Evolutionary conservation across 2,797 vertebrate genomes (phyloP), one percentile per base, ranked within the genome.

Genomic region (Amphiprion clarkii): DNA sequence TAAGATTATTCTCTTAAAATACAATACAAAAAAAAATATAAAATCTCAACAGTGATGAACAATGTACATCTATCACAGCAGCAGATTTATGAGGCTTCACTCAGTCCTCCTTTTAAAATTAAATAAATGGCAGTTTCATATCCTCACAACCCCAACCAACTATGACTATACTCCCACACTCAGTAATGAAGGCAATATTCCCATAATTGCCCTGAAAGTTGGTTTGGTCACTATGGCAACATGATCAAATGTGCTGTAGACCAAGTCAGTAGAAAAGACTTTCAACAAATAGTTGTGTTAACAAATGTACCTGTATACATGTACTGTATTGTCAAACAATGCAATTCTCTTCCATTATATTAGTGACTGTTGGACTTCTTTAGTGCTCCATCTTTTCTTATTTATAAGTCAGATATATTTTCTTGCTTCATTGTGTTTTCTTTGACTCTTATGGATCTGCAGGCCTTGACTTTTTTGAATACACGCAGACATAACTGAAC

Each of bases 151-250:
- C 53, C 52, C 55, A 56, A 69, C 67, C 72, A 57, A 74, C 67
- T 60, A 46, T 19, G 57, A 79, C 74, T 65, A 5, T 3, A 66
- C 78, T 74, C 77, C 78, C 73, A 81, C 83, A 62, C 70, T 53
- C 66, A 19, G 66, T 81, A 74, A 82, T 76, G 58, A 88, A 82
- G 60, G 58, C 76, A 76, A 78, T 70, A 59, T 62, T 77, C 55
- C 51, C 67, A 42, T 87, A 78, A 88, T 69, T 74, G 60, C 73
- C 54, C 39, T 25, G 54, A 46, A 82, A 65, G 70, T 63, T 44
- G 58, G 56, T 59, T 74, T 14, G 23, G 78, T 87, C 33, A 7
- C 85, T 81, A 78, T 78, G 78, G 84, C 79, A 83, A 87, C 83
- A 2, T 49, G 10, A 71, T 70, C 52, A 71, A 61, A 75, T 69